Base-by-base conservation (phyloP, 2,797 vertebrate species). In the Caiman crocodilus region DNA sequence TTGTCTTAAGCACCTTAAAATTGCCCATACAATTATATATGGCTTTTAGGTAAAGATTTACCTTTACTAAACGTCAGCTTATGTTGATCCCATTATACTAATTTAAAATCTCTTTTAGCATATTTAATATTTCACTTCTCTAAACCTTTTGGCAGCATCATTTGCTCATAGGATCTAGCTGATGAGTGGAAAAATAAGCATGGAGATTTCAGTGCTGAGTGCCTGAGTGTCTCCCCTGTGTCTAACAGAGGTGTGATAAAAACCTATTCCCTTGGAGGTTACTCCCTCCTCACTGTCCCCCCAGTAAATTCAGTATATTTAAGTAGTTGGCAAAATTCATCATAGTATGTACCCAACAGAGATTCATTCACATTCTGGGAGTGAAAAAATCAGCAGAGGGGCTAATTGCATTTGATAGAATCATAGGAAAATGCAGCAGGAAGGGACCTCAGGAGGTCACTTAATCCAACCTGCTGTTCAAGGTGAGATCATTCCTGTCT, bases 111-210 rank as follows among this genome's bases (percentile, higher is more conserved):
- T 76, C 20, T 18, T 88, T n/a, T 17, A 28, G 74, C 32, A 6
- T 18, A n/a, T 81, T 83, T 81, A 35, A 60, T 77, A n/a, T 81
- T 93, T 92, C 57, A 90, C 67, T 87, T 79, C 61, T 87, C 4
- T 20, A 86, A 90, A 26, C 12, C 77, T 89, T 87, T 67, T 42
- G 63, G 69, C 92, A 92, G 50, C 80, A 50, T 85, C 77, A 23
- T 94, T 95, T 94, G 71, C 76, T 88, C 83, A 88, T 17, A 42
- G 74, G 77, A 76, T 92, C n/a, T 60, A 82, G 59, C 14, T 85
- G 65, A 57, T 85, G 89, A 89, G 35, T 63, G 13, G 13, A 15
- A 78, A 30, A 50, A 12, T 16, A 17, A 18, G 14, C 32, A 42
- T 14, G 50, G 87, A 85, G 32, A 79, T 90, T 42, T 80, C 57